Evolutionary conservation across 2,888 invertebrate genomes (phyloP), one percentile per base, ranked within the genome.

Genomic region (Autographa gamma): DNA sequence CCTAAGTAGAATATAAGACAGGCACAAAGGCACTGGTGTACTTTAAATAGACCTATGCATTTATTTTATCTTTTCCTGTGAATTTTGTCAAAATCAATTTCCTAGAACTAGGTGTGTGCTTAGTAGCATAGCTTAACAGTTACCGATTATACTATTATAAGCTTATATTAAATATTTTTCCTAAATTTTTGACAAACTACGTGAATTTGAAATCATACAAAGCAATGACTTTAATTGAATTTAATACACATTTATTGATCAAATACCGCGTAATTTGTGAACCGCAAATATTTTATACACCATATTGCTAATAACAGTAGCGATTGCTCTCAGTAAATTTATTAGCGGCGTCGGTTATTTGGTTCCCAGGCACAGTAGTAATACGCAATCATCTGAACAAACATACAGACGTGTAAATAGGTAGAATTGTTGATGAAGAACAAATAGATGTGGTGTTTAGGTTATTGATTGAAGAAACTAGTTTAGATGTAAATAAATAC

Each of bases 271-370:
- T 77, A 79, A 74, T 76, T 63, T 56, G 68, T 73, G 65, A 70
- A 83, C 63, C 76, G 67, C 63, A 67, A 69, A 82, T 81, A 81
- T 77, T 74, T 76, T 67, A 68, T 68, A 62, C 60, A 65, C 67
- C 64, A 69, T 66, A 79, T 34, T 66, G 67, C 80, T 79, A 83
- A 86, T 82, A 83, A 67, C 79, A 84, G 84, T 88, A 91, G 86
- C 89, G 81, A 92, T 91, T 92, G 89, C 90, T 89, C 87, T 87
- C 86, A 83, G 89, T 76, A 90, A 92, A 92, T 93, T 89, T 91
- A 87, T 82, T 73, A 69, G 71, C 79, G 72, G 69, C 78, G 81
- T 68, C 73, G 71, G 83, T 82, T 85, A 87, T 85, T 86, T 70
- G 80, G 83, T 88, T 86, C 86, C 88, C 88, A 90, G 79, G 84